A percentile compares a stretch with the other conserved stretches of the same genome.
Conservation (phyloP, 2,888 invertebrate genomes). For the Dryadula phaetusa region DNA sequence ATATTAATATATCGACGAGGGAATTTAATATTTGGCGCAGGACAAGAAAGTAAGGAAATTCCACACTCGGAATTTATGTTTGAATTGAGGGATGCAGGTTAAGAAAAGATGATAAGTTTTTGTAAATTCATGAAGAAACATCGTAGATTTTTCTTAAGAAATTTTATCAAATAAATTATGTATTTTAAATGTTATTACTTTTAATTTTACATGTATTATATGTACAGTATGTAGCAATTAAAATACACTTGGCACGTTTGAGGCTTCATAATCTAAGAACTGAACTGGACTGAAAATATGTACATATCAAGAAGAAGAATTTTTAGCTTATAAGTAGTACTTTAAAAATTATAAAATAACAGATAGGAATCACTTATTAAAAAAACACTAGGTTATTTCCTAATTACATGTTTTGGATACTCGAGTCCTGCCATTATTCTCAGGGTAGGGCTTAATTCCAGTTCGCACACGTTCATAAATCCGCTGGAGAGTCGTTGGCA, state of each 20-base stretch:
- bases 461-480: conserved; percentile 62
- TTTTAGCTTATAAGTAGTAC: no score
- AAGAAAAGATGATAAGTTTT: conserved; percentile 5
- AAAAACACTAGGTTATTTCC: background rate
- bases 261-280: no score
- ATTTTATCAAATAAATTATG: background rate
- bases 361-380: background rate
- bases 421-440: conserved; percentile 16
- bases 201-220: background rate
- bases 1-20: conserved; percentile 66
- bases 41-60: conserved; percentile 59
- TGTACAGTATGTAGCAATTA: background rate
- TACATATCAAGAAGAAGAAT: no score
- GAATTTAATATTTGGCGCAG: conserved; percentile 73
- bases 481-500: conserved; percentile 67
- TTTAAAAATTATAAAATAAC: no score
- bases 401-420: conserved; percentile 21
- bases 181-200: background rate
- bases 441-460: conserved; percentile 18
- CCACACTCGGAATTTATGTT: conserved; percentile 63
- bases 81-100: conserved; percentile 58
- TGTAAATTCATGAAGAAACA: background rate
- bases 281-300: no score
- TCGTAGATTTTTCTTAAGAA: background rate
- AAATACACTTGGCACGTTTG: no score